Base-by-base conservation (phyloP, 2,888 invertebrate genomes). In the Tribolium freemani region DNA sequence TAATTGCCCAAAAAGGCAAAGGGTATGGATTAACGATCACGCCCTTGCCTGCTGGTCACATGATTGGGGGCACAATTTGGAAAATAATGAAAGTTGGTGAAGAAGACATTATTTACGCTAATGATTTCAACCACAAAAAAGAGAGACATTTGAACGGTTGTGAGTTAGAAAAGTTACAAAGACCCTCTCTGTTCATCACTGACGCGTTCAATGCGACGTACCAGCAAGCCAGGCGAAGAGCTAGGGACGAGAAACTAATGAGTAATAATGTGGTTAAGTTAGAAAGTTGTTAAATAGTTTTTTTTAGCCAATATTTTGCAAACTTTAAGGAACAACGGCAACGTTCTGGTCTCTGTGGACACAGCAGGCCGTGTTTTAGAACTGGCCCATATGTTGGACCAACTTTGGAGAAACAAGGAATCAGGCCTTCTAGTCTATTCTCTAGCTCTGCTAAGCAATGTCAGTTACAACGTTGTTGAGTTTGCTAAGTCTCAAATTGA, bases 1-100 rank as follows among this genome's bases (percentile, higher is more conserved):
- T 5, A 26, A 26, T 26, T 26, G 3, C 0, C 2, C 9, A 16
- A 10, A 9, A 85, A 94, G 95, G 96, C 1, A 97, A 98, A 89
- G 99, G 99, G 0, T 93, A 97, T 84, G 99, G 99, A 0, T 90
- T 99, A 21, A 95, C 97, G 8, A 94, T 96, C 56, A 98, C 98
- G 0, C 99, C 99, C 0, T 87, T 99, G 13, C 96, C 98, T 5
- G 99, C 98, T 1, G 96, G 99, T 0, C 99, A 99, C 86, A 97
- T 99, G 91, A 94, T 99, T 54, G 99, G 99, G 1, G 99, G 99
- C 10, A 97, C 99, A 0, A 95, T 99, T 58, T 99, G 99, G 99
- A 96, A 97, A 82, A 98, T 99, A 16, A 94, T 97, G 30, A 99
- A 99, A 83, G 95, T 97, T 30, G 98, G 98, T 0, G 99, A 99